Percentiles rank a stretch among this genome's conserved stretches.
phyloP scores from a whole-genome alignment of 2,888 invertebrate species.

The Allygus modestus region DNA sequence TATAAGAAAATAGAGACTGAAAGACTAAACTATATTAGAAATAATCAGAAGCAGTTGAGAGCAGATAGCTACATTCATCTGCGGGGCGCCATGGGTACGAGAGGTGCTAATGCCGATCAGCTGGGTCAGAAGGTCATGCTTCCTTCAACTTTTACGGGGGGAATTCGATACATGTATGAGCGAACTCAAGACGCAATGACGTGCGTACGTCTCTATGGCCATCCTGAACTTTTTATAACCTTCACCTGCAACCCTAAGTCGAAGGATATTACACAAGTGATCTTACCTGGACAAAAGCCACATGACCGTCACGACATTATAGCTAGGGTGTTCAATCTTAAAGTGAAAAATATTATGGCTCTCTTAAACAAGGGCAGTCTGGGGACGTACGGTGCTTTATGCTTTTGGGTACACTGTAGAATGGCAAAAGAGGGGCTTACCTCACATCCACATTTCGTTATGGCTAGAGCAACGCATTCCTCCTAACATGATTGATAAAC shows the following conservation, averaged over 20 bases:
- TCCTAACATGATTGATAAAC: slow-evolving; percentile 70
- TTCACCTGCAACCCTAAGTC: slow-evolving; percentile 73
- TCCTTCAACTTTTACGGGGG: slow-evolving; percentile 71
- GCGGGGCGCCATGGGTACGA: slow-evolving; percentile 67
- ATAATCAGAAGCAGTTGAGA: slow-evolving; percentile 68
- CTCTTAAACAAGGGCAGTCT: slow-evolving; percentile 69
- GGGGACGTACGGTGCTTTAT: slow-evolving; percentile 68
- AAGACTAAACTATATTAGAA: slow-evolving; percentile 63
- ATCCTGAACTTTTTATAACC: slow-evolving; percentile 73
- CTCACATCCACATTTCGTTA: slow-evolving; percentile 71
- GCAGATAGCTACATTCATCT: slow-evolving; percentile 69
- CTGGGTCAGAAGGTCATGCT: slow-evolving; percentile 68
- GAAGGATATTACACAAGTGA: slow-evolving; percentile 70
- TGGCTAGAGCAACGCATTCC: slow-evolving; percentile 68
- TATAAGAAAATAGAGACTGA: slow-evolving; percentile 68
- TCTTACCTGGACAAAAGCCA: slow-evolving; percentile 68
- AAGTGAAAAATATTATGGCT: slow-evolving; percentile 66
- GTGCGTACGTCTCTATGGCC: slow-evolving; percentile 72
- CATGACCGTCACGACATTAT: slow-evolving; percentile 70
- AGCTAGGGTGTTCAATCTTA: slow-evolving; percentile 70
- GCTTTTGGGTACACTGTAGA: slow-evolving; percentile 70
- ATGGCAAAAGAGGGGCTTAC: slow-evolving; percentile 72
- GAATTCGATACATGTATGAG: slow-evolving; percentile 73
- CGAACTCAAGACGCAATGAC: slow-evolving; percentile 72
- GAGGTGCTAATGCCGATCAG: slow-evolving; percentile 53